phyloP scores from a whole-genome alignment of 2,113 vertebrate species.

The Serilophus lunatus region DNA sequence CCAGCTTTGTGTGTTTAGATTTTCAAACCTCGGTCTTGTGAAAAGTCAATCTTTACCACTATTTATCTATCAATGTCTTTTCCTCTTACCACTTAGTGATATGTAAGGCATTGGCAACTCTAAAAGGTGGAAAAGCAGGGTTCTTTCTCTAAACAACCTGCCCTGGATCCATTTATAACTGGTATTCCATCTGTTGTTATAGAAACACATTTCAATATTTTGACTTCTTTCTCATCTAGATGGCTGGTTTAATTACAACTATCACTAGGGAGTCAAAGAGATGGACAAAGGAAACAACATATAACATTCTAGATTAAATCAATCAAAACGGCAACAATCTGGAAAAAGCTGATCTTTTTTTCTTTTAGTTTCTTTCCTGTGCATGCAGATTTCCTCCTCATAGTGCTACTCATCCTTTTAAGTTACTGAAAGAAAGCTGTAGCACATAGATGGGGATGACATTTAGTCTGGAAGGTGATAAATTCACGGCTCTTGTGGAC shows the following conservation, averaged over 20 bases:
- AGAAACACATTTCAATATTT: constrained; percentile 15
- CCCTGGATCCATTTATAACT: background rate
- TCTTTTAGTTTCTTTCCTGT: background rate
- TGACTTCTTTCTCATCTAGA: background rate
- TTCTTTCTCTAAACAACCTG: background rate
- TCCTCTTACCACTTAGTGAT: background rate
- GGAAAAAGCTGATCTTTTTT: background rate
- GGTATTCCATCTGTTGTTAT: constrained; percentile 16
- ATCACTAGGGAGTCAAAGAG: background rate
- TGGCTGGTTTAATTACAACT: background rate
- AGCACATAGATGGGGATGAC: background rate
- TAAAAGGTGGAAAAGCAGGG: background rate
- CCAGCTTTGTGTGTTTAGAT: background rate
- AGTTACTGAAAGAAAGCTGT: background rate
- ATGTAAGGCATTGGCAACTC: background rate
- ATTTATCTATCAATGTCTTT: background rate
- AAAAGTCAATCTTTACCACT: background rate
- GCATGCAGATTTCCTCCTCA: background rate
- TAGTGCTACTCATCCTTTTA: background rate
- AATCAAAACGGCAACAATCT: background rate
- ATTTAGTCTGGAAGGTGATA: background rate
- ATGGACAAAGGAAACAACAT: background rate
- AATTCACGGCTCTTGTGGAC: background rate
- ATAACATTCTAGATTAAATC: background rate
- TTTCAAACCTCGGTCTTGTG: background rate